These are phyloP conservation scores for Aurelia aurita complex sp. Pacific DNA, from an alignment of 30 jellyfish, hydroid and myxozoan species.

Conservation along the genomic window DNA sequence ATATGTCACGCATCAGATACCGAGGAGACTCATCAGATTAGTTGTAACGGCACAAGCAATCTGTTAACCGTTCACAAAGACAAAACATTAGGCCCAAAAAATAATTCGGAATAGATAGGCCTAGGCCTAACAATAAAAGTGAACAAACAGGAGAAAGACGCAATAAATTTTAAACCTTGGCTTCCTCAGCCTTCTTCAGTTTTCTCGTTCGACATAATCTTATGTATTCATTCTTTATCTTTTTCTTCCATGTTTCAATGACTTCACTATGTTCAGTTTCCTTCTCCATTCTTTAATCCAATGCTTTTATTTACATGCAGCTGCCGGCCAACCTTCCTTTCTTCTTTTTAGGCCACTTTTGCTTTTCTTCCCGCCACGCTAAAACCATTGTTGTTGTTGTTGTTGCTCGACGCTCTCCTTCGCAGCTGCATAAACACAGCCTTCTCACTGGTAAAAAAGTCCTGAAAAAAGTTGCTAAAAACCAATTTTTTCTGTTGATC, in stretches of 20 bases:
- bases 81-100: too few relatives aligned
- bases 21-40: too few relatives aligned
- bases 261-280: slow-evolving; percentile 19
- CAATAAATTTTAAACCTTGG: slow-evolving; percentile 63
- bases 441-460: too few relatives aligned
- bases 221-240: slow-evolving; percentile 66
- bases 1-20: neutral
- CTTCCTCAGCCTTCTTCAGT: slow-evolving; percentile 85
- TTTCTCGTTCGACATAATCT: slow-evolving; percentile 76
- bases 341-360: slow-evolving; percentile 1
- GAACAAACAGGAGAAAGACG: too few relatives aligned
- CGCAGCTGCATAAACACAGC: neutral
- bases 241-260: slow-evolving; percentile 50
- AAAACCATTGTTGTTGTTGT: slow-evolving; percentile 35
- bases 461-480: too few relatives aligned
- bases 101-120: too few relatives aligned
- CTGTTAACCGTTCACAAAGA: too few relatives aligned
- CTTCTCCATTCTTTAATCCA: slow-evolving; percentile 21
- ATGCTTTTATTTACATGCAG: neutral
- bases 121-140: too few relatives aligned
- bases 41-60: too few relatives aligned
- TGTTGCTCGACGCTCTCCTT: slow-evolving; percentile 15
- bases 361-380: slow-evolving; percentile 83
- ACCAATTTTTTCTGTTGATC: too few relatives aligned
- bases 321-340: neutral